phyloP scores from a whole-genome alignment of 1,140 invertebrate species.

The Onthophagus taurus region DNA sequence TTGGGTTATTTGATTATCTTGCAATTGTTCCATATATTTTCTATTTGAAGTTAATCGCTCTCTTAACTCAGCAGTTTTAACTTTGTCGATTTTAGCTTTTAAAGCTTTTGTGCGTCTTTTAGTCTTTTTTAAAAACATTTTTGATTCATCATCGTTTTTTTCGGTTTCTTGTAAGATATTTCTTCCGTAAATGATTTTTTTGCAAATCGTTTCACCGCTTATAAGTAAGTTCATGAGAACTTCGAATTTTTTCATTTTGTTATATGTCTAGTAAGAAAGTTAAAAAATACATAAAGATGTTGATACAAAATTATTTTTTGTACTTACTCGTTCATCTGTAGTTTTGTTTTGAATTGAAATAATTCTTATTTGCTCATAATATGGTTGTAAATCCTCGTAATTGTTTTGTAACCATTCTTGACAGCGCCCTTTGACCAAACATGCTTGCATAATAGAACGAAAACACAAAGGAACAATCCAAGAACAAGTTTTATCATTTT shows the following conservation, averaged over 20 bases:
- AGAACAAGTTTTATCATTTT: conserved; percentile 7
- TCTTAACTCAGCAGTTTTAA: conserved; percentile 20
- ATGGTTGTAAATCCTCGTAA: conserved; percentile 12
- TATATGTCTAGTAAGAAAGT: conserved; percentile 2
- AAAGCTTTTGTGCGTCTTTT: conserved; percentile 21
- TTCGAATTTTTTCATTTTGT: conserved; percentile 12
- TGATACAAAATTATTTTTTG: background rate
- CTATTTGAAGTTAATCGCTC: conserved; percentile 10
- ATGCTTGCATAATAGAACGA: conserved; percentile 8
- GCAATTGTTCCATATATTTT: background rate
- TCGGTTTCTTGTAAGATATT: conserved; percentile 1
- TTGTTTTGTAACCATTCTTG: conserved; percentile 18
- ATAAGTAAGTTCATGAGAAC: conserved; percentile 11
- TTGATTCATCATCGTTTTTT: conserved; percentile 1
- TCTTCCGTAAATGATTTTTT: conserved; percentile 7
- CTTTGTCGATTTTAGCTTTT: conserved; percentile 24
- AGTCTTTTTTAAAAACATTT: conserved; percentile 17
- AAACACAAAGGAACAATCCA: conserved; percentile 1
- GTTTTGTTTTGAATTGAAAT: conserved; percentile 9
- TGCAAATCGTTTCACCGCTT: conserved; percentile 11
- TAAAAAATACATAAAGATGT: no score
- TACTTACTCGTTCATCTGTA: conserved; percentile 2
- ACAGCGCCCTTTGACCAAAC: conserved; percentile 10
- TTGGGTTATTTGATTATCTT: no score
- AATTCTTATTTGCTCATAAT: conserved; percentile 4